A percentile compares a stretch with the other conserved stretches of the same genome.
These are phyloP conservation scores for Poecilia gillii DNA, from an alignment of 2,797 vertebrate species.

Conservation along the genomic window DNA sequence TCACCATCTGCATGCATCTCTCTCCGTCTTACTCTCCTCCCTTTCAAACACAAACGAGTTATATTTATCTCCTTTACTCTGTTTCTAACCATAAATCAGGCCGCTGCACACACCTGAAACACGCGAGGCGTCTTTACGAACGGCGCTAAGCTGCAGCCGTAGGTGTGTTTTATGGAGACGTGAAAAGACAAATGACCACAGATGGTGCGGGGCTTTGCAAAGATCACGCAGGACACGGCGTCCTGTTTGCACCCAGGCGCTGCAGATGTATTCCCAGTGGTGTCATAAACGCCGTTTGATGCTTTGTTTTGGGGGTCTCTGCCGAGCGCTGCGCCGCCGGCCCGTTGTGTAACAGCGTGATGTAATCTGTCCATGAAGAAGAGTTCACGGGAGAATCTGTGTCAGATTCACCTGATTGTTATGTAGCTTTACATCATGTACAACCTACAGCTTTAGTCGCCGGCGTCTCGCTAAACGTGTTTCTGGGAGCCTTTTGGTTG, in stretches of 20 bases:
- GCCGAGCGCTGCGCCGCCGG: constrained; percentile 57
- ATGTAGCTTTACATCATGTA: constrained; percentile 62
- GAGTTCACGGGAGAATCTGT: constrained; percentile 67
- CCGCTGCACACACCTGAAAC: constrained; percentile 28
- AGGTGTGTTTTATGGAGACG: constrained; percentile 28
- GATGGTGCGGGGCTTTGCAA: background rate
- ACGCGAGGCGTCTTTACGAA: constrained; percentile 9
- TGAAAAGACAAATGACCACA: constrained; percentile 10
- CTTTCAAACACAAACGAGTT: constrained; percentile 33
- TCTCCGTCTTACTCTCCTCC: constrained; percentile 42
- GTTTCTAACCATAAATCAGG: constrained; percentile 35
- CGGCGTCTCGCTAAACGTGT: constrained; percentile 38
- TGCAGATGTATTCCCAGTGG: constrained; percentile 38
- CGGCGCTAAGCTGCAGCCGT: constrained; percentile 10
- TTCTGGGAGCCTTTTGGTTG: constrained; percentile 23
- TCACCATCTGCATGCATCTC: constrained; percentile 76
- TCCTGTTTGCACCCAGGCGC: constrained; percentile 28
- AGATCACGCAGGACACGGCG: constrained; percentile 6
- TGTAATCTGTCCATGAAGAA: constrained; percentile 71
- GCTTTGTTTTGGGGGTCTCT: constrained; percentile 57
- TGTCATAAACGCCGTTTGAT: constrained; percentile 43
- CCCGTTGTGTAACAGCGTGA: constrained; percentile 79
- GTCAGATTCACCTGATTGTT: constrained; percentile 71
- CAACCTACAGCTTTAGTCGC: constrained; percentile 38
- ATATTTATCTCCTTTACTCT: constrained; percentile 31